Percentiles rank a stretch among this genome's conserved stretches.
Evolutionary conservation across 2,888 invertebrate genomes (phyloP).

Genomic region (Ophion ellenae): DNA sequence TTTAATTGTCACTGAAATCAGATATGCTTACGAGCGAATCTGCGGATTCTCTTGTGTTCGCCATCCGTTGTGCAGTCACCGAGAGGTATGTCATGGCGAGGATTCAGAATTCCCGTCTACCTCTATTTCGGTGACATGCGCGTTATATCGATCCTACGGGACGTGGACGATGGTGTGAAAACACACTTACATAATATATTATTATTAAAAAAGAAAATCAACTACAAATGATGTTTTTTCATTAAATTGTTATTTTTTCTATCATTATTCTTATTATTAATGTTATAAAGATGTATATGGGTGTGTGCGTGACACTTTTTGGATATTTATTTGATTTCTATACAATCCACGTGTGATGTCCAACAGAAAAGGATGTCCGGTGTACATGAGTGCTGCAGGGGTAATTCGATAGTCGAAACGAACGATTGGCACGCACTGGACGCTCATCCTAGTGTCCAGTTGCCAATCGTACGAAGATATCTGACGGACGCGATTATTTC

Average conservation of each 20-base stretch:
- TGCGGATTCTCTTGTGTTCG: slow-evolving; percentile 7
- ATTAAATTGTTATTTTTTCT: too few species aligned
- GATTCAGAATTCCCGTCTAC: too few species aligned
- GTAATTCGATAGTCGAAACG: slow-evolving; percentile 67
- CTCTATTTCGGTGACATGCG: too few species aligned
- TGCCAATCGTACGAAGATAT: slow-evolving; percentile 61
- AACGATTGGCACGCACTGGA: slow-evolving; percentile 39
- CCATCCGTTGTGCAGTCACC: slow-evolving; percentile 67
- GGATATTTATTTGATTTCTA: background rate
- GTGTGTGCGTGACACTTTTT: too few species aligned
- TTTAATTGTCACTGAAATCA: slow-evolving; percentile 75
- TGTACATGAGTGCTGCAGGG: slow-evolving; percentile 6
- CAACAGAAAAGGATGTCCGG: slow-evolving; percentile 5
- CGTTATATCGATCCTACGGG: too few species aligned
- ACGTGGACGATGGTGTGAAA: too few species aligned
- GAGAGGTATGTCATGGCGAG: too few species aligned
- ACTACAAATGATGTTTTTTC: too few species aligned
- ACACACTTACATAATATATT: too few species aligned
- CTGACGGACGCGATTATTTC: slow-evolving; percentile 65
- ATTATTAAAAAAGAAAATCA: too few species aligned
- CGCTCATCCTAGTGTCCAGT: slow-evolving; percentile 27
- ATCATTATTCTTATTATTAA: too few species aligned
- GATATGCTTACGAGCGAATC: slow-evolving; percentile 71
- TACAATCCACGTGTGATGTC: background rate
- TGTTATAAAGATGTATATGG: too few species aligned